Conservation (phyloP, 2,888 invertebrate species). For the Eupithecia insigniata region DNA sequence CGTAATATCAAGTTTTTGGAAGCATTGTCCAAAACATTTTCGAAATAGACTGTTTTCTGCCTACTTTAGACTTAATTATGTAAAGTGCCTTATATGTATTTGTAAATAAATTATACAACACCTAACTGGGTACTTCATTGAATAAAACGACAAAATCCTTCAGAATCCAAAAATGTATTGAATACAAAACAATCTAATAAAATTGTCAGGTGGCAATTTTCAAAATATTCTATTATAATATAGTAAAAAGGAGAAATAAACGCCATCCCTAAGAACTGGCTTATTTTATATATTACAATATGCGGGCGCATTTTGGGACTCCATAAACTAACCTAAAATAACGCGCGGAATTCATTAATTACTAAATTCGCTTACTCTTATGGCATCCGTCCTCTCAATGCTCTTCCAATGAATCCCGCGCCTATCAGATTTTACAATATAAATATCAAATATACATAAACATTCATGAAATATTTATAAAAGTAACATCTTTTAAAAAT, state of each 20-base stretch:
- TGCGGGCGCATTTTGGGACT: constrained; percentile 48
- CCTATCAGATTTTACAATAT: constrained; percentile 50
- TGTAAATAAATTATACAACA: constrained; percentile 21
- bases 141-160: constrained; percentile 51
- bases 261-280: constrained; percentile 42
- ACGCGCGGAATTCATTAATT: constrained; percentile 39
- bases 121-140: constrained; percentile 14
- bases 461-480: constrained; percentile 3
- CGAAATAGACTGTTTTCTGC: background rate
- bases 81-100: constrained; percentile 18
- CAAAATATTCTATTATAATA: constrained; percentile 75
- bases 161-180: constrained; percentile 82
- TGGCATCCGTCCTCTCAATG: constrained; percentile 17
- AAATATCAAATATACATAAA: constrained; percentile 50
- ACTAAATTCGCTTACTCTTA: constrained; percentile 16
- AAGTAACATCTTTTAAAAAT: constrained; percentile 20
- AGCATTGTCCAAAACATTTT: background rate
- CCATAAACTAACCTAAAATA: constrained; percentile 61
- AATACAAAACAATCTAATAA: constrained; percentile 83
- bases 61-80: background rate
- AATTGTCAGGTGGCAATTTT: constrained; percentile 80
- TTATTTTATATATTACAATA: constrained; percentile 53
- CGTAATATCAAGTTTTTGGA: background rate
- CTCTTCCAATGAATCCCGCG: constrained; percentile 37
- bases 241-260: constrained; percentile 61